Conservation (phyloP, 2,797 vertebrate species). For the Parambassis ranga region DNA sequence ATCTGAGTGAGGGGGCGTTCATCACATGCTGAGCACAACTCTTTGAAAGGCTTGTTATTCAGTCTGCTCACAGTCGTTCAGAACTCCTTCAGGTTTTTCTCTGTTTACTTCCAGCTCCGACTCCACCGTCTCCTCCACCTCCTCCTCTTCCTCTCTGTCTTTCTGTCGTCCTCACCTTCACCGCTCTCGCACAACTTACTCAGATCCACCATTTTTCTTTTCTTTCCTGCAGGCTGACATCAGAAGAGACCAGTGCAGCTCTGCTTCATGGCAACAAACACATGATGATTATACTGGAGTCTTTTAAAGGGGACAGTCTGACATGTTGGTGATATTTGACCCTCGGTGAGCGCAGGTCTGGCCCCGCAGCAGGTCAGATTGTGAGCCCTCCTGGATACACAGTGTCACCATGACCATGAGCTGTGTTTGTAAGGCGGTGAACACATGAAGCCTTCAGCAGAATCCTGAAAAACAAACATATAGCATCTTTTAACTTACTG, state of each 20-base stretch:
- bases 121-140: not conserved
- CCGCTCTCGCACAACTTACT: no score
- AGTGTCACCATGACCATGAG: no score
- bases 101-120: constrained; percentile 3
- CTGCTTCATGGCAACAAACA: not conserved
- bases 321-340: no score
- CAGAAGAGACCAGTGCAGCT: not conserved
- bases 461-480: no score
- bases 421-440: no score
- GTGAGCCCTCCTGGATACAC: no score
- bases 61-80: constrained; percentile 36
- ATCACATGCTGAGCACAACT: constrained; percentile 52
- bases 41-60: constrained; percentile 63
- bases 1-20: constrained; percentile 64
- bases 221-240: not conserved
- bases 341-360: no score
- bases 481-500: no score
- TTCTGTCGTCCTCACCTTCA: not conserved
- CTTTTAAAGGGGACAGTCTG: not conserved
- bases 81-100: constrained; percentile 53
- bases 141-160: not conserved
- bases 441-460: no score
- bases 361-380: no score
- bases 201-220: not conserved
- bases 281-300: no score